These are phyloP conservation scores for Plutella xylostella DNA, from an alignment of 2,888 invertebrate species.

Conservation along the genomic window DNA sequence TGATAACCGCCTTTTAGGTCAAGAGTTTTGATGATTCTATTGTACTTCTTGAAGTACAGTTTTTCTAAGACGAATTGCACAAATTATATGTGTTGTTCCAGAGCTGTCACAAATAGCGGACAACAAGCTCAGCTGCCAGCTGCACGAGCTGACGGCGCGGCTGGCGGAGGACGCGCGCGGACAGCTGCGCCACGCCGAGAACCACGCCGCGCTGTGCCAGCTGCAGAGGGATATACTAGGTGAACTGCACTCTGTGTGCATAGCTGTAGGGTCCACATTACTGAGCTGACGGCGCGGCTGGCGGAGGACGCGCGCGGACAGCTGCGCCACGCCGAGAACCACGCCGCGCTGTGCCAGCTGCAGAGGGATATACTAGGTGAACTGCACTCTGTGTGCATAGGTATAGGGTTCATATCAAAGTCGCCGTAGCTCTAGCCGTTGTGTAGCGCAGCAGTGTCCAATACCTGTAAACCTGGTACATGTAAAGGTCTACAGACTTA, in stretches of 20 bases:
- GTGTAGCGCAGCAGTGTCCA: too few relatives aligned
- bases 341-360: constrained; percentile 87
- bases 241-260: constrained; percentile 2
- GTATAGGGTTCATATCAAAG: too few relatives aligned
- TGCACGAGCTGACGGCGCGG: constrained; percentile 85
- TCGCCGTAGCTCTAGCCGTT: too few relatives aligned
- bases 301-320: constrained; percentile 64
- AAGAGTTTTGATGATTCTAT: too few relatives aligned
- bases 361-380: constrained; percentile 82
- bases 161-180: constrained; percentile 71
- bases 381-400: too few relatives aligned
- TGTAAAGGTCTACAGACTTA: background rate
- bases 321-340: constrained; percentile 67
- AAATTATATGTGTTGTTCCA: background rate
- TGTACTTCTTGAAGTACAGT: too few relatives aligned
- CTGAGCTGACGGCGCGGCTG: constrained; percentile 82
- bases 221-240: constrained; percentile 86
- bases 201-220: constrained; percentile 87
- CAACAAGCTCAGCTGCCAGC: constrained; percentile 82
- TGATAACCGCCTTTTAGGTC: too few relatives aligned
- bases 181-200: constrained; percentile 56
- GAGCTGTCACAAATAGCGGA: constrained; percentile 53
- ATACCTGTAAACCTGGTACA: background rate
- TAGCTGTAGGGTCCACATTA: background rate
- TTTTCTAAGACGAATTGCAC: too few relatives aligned